These are phyloP conservation scores for Hydropsyche tenuis DNA, from an alignment of 1,140 invertebrate species.

Conservation along the genomic window DNA sequence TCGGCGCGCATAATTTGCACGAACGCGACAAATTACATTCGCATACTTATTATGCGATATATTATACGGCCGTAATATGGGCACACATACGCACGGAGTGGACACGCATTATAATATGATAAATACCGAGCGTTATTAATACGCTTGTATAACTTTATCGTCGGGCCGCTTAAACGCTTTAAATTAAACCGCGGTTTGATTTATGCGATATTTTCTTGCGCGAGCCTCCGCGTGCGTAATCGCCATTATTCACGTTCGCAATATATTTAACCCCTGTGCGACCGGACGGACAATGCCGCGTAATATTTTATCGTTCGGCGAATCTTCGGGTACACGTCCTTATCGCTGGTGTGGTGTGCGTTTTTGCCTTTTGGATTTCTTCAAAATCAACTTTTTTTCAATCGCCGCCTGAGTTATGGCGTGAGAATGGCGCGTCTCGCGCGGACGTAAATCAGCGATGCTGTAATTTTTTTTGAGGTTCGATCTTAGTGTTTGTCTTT, in stretches of 20 bases:
- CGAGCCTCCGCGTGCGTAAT: conserved; percentile 41
- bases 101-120: background rate
- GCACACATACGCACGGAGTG: background rate
- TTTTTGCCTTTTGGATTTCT: no score
- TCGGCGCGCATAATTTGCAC: no score
- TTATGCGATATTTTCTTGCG: conserved; percentile 38
- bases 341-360: background rate
- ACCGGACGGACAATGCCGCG: background rate
- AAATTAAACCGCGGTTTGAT: conserved; percentile 40
- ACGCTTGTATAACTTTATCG: conserved; percentile 39
- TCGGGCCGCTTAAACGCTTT: conserved; percentile 42
- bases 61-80: no score
- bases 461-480: no score
- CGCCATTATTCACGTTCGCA: conserved; percentile 45
- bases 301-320: no score
- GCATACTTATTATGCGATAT: no score
- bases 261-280: conserved; percentile 42
- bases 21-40: conserved; percentile 19
- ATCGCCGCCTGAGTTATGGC: conserved; percentile 21
- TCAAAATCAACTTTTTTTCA: no score
- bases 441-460: background rate
- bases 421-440: conserved; percentile 1
- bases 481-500: no score
- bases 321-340: background rate
- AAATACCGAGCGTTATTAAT: conserved; percentile 14